phyloP scores from a whole-genome alignment of 2,797 vertebrate genomes.

The Ficedula albicollis region DNA sequence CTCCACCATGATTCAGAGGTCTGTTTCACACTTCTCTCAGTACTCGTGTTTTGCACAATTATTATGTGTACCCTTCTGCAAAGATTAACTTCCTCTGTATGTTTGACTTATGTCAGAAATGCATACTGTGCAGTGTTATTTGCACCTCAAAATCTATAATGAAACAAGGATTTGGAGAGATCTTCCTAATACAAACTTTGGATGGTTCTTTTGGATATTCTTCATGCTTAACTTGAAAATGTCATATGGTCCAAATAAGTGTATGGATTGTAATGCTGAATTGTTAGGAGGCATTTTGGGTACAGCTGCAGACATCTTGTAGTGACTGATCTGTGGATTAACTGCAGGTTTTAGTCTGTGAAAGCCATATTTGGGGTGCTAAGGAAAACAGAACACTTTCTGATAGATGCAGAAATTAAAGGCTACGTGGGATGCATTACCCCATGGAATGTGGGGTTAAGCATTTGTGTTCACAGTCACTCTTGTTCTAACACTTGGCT shows the following conservation, averaged over 20 bases:
- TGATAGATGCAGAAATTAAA: background rate
- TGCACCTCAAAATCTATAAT: background rate
- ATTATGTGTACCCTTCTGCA: background rate
- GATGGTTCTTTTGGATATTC: background rate
- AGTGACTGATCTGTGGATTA: background rate
- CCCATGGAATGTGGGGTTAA: background rate
- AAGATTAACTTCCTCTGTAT: background rate
- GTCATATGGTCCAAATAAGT: background rate
- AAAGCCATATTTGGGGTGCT: background rate
- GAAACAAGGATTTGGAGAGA: background rate
- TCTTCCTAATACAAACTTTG: background rate
- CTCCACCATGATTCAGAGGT: background rate
- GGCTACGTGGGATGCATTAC: background rate
- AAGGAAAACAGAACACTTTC: background rate
- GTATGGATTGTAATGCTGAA: background rate
- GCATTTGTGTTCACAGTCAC: background rate
- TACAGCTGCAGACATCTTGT: background rate
- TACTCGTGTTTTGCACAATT: background rate
- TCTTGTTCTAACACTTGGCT: background rate
- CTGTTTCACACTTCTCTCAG: background rate
- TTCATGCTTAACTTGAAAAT: background rate
- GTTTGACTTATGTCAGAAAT: background rate
- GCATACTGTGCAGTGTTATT: background rate
- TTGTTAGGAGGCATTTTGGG: background rate
- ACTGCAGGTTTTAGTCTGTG: background rate